Evolutionary conservation across 2,797 vertebrate genomes (phyloP).

Genomic region (Tiaroga cobitis): DNA sequence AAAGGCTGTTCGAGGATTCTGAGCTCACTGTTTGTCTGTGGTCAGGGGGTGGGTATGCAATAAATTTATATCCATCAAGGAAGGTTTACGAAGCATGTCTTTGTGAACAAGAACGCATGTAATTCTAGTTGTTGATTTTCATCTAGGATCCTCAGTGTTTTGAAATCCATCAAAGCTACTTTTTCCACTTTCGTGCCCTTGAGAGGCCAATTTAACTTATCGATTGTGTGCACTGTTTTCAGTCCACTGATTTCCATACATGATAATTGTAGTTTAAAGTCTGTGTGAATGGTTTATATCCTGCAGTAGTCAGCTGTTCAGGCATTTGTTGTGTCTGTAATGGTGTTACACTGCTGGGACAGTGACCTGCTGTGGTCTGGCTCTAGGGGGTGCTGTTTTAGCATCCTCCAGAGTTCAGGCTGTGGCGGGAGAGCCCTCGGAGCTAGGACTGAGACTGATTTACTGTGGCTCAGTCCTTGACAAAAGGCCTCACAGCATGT

Average conservation of each 20-base stretch:
- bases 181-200: neutral
- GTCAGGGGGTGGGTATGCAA: conserved; percentile 2
- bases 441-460: conserved; percentile 42
- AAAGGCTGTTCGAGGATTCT: conserved; percentile 1
- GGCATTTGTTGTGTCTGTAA: conserved; percentile 24
- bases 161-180: neutral
- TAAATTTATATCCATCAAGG: neutral
- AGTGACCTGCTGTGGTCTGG: conserved; percentile 21
- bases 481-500: conserved; percentile 45
- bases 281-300: neutral
- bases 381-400: conserved; percentile 15
- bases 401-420: conserved; percentile 19
- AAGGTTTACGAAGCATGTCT: conserved; percentile 7
- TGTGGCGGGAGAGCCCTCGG: conserved; percentile 22
- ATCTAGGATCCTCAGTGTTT: neutral
- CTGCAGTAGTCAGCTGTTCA: conserved; percentile 44
- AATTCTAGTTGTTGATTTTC: conserved; percentile 7
- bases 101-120: neutral
- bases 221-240: neutral
- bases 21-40: conserved; percentile 2
- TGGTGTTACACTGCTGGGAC: conserved; percentile 49
- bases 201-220: neutral
- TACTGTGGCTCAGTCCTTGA: conserved; percentile 38
- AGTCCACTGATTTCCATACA: neutral
- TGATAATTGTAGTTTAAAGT: neutral